Conservation (phyloP, 2,113 vertebrate species). For the Heloderma charlesbogerti region DNA sequence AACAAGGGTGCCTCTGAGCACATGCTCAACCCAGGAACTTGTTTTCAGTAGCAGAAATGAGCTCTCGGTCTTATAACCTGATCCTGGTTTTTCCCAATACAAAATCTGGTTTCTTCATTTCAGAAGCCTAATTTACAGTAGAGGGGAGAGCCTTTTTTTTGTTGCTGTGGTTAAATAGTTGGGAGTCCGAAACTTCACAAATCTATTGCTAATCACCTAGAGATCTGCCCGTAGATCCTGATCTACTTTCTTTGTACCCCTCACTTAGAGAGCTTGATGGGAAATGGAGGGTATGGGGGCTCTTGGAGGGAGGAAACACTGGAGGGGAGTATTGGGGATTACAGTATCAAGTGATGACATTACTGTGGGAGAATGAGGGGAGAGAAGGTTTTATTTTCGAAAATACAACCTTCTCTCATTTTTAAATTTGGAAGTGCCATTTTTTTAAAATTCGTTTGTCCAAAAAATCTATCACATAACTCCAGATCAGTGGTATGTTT, state of each 20-base stretch:
- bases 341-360: neutral
- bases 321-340: neutral
- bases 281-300: too few species aligned
- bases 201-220: neutral
- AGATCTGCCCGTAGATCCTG: neutral
- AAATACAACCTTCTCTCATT: too few species aligned
- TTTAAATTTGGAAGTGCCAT: neutral
- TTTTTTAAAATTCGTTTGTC: neutral
- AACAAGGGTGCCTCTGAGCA: neutral
- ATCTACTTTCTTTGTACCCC: neutral
- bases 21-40: neutral
- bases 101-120: neutral
- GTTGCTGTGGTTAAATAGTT: neutral
- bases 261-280: neutral
- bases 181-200: neutral
- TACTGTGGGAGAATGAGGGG: neutral
- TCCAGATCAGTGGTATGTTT: neutral
- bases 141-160: neutral
- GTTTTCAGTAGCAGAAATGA: neutral
- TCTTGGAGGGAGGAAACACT: neutral
- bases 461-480: neutral
- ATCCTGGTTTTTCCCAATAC: neutral
- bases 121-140: neutral
- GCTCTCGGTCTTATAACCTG: neutral
- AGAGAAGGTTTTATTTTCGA: neutral